Base-by-base conservation (phyloP, 2,797 vertebrate genomes). In the Paedocypris micromegethes region DNA sequence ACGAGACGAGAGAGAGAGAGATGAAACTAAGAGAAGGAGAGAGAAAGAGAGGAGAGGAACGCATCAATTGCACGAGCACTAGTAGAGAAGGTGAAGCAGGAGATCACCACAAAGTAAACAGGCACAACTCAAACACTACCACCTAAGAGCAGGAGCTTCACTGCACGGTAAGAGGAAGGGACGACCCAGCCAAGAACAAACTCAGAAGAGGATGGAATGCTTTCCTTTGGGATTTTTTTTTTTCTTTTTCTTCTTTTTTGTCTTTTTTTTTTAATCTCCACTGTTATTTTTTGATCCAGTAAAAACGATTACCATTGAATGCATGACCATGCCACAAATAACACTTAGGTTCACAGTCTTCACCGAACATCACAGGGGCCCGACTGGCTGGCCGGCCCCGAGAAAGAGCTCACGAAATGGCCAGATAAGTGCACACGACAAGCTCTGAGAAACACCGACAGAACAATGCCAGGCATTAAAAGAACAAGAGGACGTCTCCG, bases 301-400 rank as follows among this genome's bases (percentile, higher is more conserved):
- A 86, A 85, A 72, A 92, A 91, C 90, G 88, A 92, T 91, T 88
- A 88, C 87, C 88, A 94, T 80, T 87, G 86, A 91, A 95, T 93
- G 94, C 91, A 93, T 93, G 91, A 92, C 91, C 96, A 98, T 98
- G 96, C 95, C 93, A 98, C 94, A 83, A 89, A 88, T 90, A 95
- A 95, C 90, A 90, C 79, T 89, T 88, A 94, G 87, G 90, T 86
- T 92, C 92, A 92, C 91, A 93, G 86, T 92, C 87, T 89, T 92
- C 91, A 94, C 85, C 77, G 92, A 92, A 88, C 92, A 91, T 88
- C 93, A 97, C 91, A 93, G 91, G 91, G 86, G 86, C 88, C 89
- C 90, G 92, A 93, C 92, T 89, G 84, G 80, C 84, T 51, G 88
- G 90, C 92, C 92, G 87, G 91, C 4, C 93, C 89, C 84, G 86